These are phyloP conservation scores for Cryptosula pallasiana DNA, from an alignment of 2,888 invertebrate genomes.

Conservation along the genomic window DNA sequence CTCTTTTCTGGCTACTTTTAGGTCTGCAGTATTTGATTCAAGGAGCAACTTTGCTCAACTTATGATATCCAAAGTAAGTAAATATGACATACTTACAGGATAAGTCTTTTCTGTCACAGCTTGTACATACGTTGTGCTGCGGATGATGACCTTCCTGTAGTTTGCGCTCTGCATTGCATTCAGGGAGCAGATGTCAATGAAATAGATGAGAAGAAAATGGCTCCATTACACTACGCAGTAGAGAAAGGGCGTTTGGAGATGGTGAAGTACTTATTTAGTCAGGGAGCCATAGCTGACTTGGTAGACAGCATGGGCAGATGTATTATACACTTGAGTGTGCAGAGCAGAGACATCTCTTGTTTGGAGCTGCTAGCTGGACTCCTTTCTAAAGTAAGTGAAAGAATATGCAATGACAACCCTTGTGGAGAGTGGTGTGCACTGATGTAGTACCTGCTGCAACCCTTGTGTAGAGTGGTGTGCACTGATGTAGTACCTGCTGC, in stretches of 20 bases:
- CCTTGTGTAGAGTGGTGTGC: too few relatives aligned
- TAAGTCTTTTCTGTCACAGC: too few relatives aligned
- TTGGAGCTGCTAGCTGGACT: not conserved
- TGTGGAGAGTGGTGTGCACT: too few relatives aligned
- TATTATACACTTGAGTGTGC: not conserved
- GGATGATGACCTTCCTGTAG: too few relatives aligned
- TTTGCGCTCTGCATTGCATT: too few relatives aligned
- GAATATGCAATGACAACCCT: too few relatives aligned
- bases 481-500: too few relatives aligned
- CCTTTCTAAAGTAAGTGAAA: not conserved
- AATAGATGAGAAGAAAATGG: not conserved
- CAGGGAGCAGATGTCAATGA: slow-evolving; percentile 18
- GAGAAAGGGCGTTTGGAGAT: not conserved
- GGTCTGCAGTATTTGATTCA: not conserved
- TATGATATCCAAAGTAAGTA: slow-evolving; percentile 1
- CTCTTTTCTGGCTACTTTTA: too few relatives aligned
- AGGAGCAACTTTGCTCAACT: not conserved
- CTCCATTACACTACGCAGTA: slow-evolving; percentile 12
- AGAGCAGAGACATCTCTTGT: not conserved
- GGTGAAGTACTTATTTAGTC: not conserved
- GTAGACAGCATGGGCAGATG: not conserved
- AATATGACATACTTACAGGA: too few relatives aligned
- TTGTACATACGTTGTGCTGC: too few relatives aligned
- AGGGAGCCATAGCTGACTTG: not conserved
- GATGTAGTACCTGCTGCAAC: too few relatives aligned